phyloP scores from a whole-genome alignment of 2,797 vertebrate species.

The Leucoraja ocellata region DNA sequence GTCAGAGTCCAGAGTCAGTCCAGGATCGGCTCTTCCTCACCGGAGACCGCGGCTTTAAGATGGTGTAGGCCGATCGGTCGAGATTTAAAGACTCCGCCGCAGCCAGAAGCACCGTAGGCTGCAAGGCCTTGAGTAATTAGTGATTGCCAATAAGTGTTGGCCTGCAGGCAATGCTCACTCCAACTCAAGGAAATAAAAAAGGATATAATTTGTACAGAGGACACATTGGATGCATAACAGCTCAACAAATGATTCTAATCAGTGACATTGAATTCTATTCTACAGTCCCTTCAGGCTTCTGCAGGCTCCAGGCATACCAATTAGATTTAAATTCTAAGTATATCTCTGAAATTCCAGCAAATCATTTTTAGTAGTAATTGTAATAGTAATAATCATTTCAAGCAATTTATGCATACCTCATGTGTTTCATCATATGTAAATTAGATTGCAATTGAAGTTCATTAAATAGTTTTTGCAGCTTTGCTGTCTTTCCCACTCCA shows the following conservation, averaged over 20 bases:
- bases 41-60: too few species aligned
- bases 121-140: too few species aligned
- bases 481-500: not conserved
- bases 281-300: not conserved
- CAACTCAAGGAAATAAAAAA: too few species aligned
- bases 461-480: not conserved
- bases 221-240: not conserved
- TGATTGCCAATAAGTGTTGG: too few species aligned
- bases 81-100: too few species aligned
- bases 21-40: too few species aligned
- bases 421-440: not conserved
- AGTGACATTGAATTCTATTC: not conserved
- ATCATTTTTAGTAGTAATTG: not conserved
- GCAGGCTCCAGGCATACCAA: not conserved
- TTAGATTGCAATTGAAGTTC: not conserved
- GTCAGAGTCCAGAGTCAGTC: too few species aligned
- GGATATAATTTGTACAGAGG: not conserved
- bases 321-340: conserved; percentile 2
- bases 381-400: conserved; percentile 26
- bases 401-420: not conserved
- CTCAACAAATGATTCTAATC: not conserved
- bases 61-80: too few species aligned
- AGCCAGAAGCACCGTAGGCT: too few species aligned
- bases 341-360: not conserved
- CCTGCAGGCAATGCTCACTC: too few species aligned